phyloP scores from a whole-genome alignment of 1,140 invertebrate species.

The Helicorthomorpha holstii region DNA sequence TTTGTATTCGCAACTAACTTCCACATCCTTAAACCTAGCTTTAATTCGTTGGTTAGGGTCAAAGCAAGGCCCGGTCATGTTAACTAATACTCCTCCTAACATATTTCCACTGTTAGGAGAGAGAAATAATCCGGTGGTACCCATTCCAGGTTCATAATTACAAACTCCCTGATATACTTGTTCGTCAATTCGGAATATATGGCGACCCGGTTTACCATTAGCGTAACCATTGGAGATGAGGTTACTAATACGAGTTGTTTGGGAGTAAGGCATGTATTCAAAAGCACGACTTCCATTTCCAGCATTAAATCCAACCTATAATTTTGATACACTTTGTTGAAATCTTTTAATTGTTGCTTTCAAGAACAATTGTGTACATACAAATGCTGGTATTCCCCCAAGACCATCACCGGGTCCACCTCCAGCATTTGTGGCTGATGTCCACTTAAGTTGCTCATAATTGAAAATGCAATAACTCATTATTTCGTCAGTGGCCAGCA shows the following conservation, averaged over 20 bases:
- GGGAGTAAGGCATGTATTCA: constrained; percentile 80
- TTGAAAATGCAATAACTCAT: constrained; percentile 88
- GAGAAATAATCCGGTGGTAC: constrained; percentile 41
- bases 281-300: constrained; percentile 81
- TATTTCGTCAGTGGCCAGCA: constrained; percentile 83
- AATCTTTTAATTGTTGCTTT: too few species aligned
- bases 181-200: constrained; percentile 88
- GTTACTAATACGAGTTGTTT: constrained; percentile 62
- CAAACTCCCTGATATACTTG: constrained; percentile 81
- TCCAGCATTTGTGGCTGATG: constrained; percentile 72
- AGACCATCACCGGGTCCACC: constrained; percentile 71
- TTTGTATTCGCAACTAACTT: constrained; percentile 18
- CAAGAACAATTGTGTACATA: too few species aligned
- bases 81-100: constrained; percentile 84
- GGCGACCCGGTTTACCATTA: constrained; percentile 70
- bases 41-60: constrained; percentile 47
- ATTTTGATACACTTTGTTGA: background rate
- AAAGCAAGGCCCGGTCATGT: constrained; percentile 88
- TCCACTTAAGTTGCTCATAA: constrained; percentile 78
- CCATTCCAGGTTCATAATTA: constrained; percentile 26
- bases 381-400: constrained; percentile 68
- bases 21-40: constrained; percentile 36
- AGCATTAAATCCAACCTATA: constrained; percentile 81
- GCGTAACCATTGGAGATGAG: constrained; percentile 64
- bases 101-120: constrained; percentile 88